Evolutionary conservation across 2,888 invertebrate genomes (phyloP).

Genomic region (Frankliniella fusca): DNA sequence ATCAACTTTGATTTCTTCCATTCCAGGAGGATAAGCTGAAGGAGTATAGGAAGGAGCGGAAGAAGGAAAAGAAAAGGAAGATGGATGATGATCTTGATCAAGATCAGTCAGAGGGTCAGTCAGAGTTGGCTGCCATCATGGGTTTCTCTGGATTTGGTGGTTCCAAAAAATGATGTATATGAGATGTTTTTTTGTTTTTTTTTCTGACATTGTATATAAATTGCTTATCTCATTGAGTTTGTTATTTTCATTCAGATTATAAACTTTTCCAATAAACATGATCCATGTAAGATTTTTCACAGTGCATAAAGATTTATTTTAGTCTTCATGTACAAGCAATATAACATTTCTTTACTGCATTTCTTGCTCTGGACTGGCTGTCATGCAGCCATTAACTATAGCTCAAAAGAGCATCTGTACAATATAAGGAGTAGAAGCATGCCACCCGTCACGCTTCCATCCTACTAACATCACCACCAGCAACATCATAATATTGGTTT

Average conservation of each 20-base stretch:
- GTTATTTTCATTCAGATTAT: conserved; percentile 31
- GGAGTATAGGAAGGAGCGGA: conserved; percentile 79
- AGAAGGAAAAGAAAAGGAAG: conserved; percentile 83
- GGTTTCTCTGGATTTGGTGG: conserved; percentile 91
- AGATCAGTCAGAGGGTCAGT: conserved; percentile 45
- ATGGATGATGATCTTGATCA: conserved; percentile 61
- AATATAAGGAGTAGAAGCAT: conserved; percentile 20
- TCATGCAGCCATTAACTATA: conserved; percentile 22
- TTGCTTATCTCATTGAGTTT: conserved; percentile 35
- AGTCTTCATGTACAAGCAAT: conserved; percentile 72
- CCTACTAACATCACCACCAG: conserved; percentile 22
- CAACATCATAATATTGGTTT: conserved; percentile 22
- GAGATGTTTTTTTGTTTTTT: no score
- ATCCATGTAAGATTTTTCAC: conserved; percentile 43
- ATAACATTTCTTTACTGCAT: conserved; percentile 37
- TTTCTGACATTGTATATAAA: conserved; percentile 36
- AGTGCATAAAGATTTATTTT: conserved; percentile 73
- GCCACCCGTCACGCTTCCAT: conserved; percentile 10
- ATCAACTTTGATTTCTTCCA: conserved; percentile 22
- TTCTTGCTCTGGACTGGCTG: conserved; percentile 19
- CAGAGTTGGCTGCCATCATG: conserved; percentile 85
- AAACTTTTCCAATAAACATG: background rate
- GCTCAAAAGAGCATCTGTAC: conserved; percentile 22
- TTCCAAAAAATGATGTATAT: conserved; percentile 63
- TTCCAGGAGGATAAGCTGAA: conserved; percentile 81